phyloP scores from a whole-genome alignment of 1,140 invertebrate species.

The Drosophila saltans region DNA sequence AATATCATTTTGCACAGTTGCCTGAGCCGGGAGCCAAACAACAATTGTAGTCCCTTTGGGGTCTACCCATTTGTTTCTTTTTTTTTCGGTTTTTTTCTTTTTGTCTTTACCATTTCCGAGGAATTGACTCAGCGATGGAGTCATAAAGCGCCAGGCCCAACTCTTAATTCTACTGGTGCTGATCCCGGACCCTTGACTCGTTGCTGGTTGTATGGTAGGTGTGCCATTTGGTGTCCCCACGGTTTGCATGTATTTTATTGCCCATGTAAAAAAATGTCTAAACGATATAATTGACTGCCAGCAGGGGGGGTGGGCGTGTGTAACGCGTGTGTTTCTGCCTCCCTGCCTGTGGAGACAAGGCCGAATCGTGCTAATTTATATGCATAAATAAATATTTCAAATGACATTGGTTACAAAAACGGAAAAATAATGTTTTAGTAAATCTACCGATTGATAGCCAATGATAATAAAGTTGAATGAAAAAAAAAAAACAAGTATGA shows the following conservation, averaged over 20 bases:
- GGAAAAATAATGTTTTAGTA: slow-evolving; percentile 26
- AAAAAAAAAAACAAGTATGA: slow-evolving; percentile 14
- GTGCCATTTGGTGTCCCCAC: slow-evolving; percentile 38
- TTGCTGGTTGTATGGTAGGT: slow-evolving; percentile 28
- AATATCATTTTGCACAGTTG: slow-evolving; percentile 46
- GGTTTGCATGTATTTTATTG: slow-evolving; percentile 67
- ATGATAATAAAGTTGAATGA: slow-evolving; percentile 35
- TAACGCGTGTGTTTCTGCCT: slow-evolving; percentile 5
- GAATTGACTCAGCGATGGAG: slow-evolving; percentile 54
- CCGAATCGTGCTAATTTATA: slow-evolving; percentile 61
- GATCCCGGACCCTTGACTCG: slow-evolving; percentile 4
- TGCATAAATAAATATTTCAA: slow-evolving; percentile 31
- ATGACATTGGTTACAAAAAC: slow-evolving; percentile 33
- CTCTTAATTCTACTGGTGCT: slow-evolving; percentile 10
- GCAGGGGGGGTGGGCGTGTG: slow-evolving; percentile 22
- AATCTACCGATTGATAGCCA: slow-evolving; percentile 31
- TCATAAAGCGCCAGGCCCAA: slow-evolving; percentile 54
- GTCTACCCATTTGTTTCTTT: not conserved
- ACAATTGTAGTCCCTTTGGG: slow-evolving; percentile 34
- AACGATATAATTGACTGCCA: slow-evolving; percentile 71
- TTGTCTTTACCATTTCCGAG: slow-evolving; percentile 5
- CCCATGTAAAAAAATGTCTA: slow-evolving; percentile 72
- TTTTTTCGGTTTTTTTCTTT: not conserved
- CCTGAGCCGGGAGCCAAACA: slow-evolving; percentile 53
- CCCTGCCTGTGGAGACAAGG: slow-evolving; percentile 23